Evolutionary conservation across 2,113 vertebrate genomes (phyloP).

Genomic region (Varanus salvator): DNA sequence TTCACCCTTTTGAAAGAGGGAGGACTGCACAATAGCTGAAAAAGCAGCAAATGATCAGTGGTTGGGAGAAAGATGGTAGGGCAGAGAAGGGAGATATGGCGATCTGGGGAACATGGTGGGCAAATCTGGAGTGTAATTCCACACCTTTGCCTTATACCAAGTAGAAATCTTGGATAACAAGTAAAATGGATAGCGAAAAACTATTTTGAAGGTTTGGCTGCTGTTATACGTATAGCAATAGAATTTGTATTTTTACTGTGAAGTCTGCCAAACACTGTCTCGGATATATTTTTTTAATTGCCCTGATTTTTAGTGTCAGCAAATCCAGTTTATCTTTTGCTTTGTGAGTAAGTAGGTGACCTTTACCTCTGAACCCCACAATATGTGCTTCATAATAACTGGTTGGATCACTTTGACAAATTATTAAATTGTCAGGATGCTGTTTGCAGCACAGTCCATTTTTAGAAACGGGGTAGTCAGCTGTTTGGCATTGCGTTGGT

Average conservation of each 20-base stretch:
- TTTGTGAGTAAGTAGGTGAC: conserved; percentile 56
- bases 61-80: too few species aligned
- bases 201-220: background rate
- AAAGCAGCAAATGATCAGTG: too few species aligned
- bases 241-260: conserved; percentile 48
- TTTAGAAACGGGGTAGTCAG: conserved; percentile 78
- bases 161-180: fast-evolving
- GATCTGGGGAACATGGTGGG: too few species aligned
- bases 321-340: conserved; percentile 55
- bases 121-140: too few species aligned
- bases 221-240: conserved; percentile 6
- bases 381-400: conserved; percentile 71
- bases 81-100: too few species aligned
- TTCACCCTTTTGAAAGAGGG: too few species aligned
- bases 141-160: background rate
- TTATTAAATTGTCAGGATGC: conserved; percentile 76
- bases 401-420: conserved; percentile 72
- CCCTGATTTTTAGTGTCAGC: conserved; percentile 67
- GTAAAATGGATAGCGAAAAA: background rate
- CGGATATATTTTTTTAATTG: conserved; percentile 59
- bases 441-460: conserved; percentile 71
- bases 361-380: conserved; percentile 75
- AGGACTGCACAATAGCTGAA: too few species aligned
- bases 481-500: conserved; percentile 67
- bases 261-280: conserved; percentile 39